Evolutionary conservation across 1,140 invertebrate species (phyloP).

Genomic region (Drosophila sulfurigaster): DNA sequence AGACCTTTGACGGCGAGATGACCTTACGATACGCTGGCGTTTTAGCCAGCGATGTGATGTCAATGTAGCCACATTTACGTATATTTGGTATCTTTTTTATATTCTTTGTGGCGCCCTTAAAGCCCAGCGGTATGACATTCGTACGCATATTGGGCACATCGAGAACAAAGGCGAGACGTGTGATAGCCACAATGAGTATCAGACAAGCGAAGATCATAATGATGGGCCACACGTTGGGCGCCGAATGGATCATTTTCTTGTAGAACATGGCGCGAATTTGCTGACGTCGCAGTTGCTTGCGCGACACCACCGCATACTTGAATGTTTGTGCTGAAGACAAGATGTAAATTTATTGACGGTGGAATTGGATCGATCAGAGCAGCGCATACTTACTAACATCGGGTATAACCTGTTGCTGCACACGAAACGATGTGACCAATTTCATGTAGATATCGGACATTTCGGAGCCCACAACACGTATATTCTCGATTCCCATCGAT

Average conservation of each 20-base stretch:
- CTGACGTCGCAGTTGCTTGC: slow-evolving; percentile 50
- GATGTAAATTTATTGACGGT: no score
- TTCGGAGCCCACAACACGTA: slow-evolving; percentile 63
- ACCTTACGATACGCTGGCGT: slow-evolving; percentile 1
- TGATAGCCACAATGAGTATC: slow-evolving; percentile 60
- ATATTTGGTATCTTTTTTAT: slow-evolving; percentile 48
- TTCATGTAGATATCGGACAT: slow-evolving; percentile 75
- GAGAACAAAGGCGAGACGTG: slow-evolving; percentile 45
- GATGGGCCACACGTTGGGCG: slow-evolving; percentile 70
- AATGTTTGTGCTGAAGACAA: slow-evolving; percentile 61
- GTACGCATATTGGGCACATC: slow-evolving; percentile 22
- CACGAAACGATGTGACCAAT: slow-evolving; percentile 61
- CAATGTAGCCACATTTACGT: slow-evolving; percentile 54
- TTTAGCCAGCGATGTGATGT: slow-evolving; percentile 26
- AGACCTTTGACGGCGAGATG: slow-evolving; percentile 10
- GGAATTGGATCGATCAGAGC: no score
- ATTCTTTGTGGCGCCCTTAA: neutral
- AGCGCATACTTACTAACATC: slow-evolving; percentile 67
- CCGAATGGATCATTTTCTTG: slow-evolving; percentile 74
- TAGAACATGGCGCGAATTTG: slow-evolving; percentile 70
- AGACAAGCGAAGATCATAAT: slow-evolving; percentile 64
- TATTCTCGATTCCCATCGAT: slow-evolving; percentile 67
- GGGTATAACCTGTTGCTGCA: slow-evolving; percentile 63
- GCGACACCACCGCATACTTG: slow-evolving; percentile 63
- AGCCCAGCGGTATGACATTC: slow-evolving; percentile 53